These are phyloP conservation scores for Nymphalis urticae DNA, from an alignment of 2,888 invertebrate genomes.

Conservation along the genomic window DNA sequence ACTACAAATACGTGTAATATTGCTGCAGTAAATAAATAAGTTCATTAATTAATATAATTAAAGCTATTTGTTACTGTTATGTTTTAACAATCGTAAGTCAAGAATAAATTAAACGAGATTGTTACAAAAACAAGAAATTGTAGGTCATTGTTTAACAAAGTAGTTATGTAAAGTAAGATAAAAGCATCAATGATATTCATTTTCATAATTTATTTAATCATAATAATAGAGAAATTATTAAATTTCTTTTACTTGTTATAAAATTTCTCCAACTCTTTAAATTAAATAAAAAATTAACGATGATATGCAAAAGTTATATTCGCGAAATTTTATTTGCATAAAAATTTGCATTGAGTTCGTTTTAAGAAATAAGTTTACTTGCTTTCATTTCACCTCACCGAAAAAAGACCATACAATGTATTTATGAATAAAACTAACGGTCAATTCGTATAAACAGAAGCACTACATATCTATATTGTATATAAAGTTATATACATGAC, in stretches of 20 bases:
- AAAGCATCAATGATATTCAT: no score
- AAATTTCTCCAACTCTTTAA: neutral
- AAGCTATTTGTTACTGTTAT: no score
- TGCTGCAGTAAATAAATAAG: no score
- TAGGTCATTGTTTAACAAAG: no score
- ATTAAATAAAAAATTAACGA: neutral
- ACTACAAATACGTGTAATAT: no score
- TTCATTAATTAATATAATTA: no score
- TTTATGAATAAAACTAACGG: neutral
- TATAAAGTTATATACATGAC: neutral
- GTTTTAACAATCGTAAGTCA: no score
- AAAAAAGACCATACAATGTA: neutral
- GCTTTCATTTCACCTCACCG: constrained; percentile 4
- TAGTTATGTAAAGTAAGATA: no score
- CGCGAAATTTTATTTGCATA: constrained; percentile 14
- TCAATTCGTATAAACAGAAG: neutral
- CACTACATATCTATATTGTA: neutral
- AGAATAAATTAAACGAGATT: no score
- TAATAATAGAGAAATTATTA: neutral
- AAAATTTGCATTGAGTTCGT: constrained; percentile 11
- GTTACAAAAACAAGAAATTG: no score
- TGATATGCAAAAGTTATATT: neutral
- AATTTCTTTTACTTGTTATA: neutral
- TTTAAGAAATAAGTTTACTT: neutral
- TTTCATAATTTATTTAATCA: no score